phyloP scores from a whole-genome alignment of 2,113 vertebrate species.

The Rhea pennata region DNA sequence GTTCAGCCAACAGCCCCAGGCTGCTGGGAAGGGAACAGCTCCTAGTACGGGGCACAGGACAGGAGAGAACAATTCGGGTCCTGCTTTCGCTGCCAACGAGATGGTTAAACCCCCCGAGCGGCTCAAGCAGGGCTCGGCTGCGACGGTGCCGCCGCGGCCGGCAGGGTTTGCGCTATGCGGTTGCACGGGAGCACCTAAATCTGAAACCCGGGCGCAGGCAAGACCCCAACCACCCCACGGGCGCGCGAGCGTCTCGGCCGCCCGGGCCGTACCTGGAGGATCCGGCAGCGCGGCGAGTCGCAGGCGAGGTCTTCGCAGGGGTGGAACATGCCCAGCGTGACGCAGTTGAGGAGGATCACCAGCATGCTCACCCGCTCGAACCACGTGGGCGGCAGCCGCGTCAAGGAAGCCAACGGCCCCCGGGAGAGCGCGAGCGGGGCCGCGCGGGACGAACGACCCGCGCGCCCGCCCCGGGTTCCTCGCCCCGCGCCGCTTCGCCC shows the following conservation, averaged over 20 bases:
- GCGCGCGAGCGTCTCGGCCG: not conserved
- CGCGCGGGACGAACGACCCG: too few relatives aligned
- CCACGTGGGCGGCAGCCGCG: slow-evolving; percentile 81
- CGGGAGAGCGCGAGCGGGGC: too few relatives aligned
- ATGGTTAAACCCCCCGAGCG: not conserved
- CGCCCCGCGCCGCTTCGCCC: not conserved
- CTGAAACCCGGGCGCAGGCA: not conserved
- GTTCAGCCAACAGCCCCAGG: not conserved
- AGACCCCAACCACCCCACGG: not conserved
- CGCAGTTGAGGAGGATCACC: slow-evolving; percentile 98
- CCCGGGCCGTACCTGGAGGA: slow-evolving; percentile 85
- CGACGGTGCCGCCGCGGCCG: not conserved
- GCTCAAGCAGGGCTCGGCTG: not conserved
- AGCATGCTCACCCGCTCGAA: slow-evolving; percentile 98
- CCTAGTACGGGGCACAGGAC: not conserved
- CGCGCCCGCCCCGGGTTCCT: not conserved
- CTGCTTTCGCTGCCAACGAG: not conserved
- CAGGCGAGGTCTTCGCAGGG: slow-evolving; percentile 96
- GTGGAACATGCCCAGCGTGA: slow-evolving; percentile 98
- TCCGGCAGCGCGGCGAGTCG: slow-evolving; percentile 91
- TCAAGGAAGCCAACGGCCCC: slow-evolving; percentile 82
- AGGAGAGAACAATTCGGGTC: not conserved
- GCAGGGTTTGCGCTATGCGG: fast-evolving
- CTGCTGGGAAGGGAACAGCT: not conserved
- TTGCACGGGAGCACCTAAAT: fast-evolving